Percentiles rank a stretch among this genome's conserved stretches.
These are phyloP conservation scores for Ceratotherium simum DNA, from an alignment of 2,113 vertebrate species.

Conservation along the genomic window DNA sequence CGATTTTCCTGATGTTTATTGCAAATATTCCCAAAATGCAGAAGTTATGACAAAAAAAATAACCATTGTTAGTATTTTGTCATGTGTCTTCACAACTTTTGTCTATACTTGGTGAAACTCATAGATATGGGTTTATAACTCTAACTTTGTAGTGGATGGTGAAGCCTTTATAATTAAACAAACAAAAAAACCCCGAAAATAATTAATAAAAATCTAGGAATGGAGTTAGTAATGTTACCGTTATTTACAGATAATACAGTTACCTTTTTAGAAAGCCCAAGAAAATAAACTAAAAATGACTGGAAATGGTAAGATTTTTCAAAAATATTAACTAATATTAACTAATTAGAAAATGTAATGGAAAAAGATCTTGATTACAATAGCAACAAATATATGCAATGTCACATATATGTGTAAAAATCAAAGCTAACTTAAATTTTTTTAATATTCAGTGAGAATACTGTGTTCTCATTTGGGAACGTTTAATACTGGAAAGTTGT, in stretches of 20 bases:
- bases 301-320: conserved; percentile 17
- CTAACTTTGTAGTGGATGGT: neutral
- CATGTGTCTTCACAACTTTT: conserved; percentile 1
- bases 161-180: conserved; percentile 11
- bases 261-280: conserved; percentile 28
- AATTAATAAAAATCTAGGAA: neutral
- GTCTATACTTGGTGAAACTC: neutral
- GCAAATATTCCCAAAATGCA: conserved; percentile 30
- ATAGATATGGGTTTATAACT: neutral
- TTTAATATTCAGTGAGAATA: neutral
- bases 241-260: neutral
- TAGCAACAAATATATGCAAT: neutral
- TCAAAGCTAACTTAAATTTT: conserved; percentile 16
- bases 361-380: conserved; percentile 24
- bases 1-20: neutral
- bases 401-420: neutral
- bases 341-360: conserved; percentile 43
- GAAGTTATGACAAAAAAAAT: neutral
- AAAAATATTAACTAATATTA: neutral
- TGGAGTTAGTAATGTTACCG: neutral
- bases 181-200: conserved; percentile 23
- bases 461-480: conserved; percentile 7
- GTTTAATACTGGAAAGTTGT: conserved; percentile 6
- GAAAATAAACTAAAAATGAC: conserved; percentile 29
- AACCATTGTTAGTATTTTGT: conserved; percentile 8